Conservation (phyloP, 2,113 vertebrate species). For the Cathartes aura region DNA sequence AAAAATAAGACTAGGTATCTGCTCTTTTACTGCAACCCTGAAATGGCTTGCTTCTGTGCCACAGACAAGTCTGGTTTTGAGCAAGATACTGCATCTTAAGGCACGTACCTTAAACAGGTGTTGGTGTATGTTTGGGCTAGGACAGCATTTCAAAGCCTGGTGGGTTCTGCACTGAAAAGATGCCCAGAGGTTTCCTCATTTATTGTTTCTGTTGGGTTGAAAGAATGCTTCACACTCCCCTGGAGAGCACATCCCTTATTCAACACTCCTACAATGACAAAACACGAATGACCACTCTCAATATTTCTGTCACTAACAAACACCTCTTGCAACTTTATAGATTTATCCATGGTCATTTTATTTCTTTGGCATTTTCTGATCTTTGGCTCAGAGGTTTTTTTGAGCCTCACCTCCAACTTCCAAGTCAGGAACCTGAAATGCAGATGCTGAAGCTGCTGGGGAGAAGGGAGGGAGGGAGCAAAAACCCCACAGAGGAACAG, state of each 20-base stretch:
- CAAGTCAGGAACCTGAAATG: background rate
- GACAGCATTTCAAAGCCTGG: background rate
- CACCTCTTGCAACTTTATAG: background rate
- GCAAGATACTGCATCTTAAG: no score
- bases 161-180: background rate
- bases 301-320: background rate
- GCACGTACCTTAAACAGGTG: fast-evolving
- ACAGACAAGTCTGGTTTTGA: background rate
- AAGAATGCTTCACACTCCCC: background rate
- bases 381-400: background rate
- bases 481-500: background rate
- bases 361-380: background rate
- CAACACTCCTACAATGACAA: fast-evolving
- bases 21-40: background rate
- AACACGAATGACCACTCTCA: fast-evolving
- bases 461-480: background rate
- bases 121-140: background rate
- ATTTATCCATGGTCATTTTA: background rate
- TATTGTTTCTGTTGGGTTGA: background rate
- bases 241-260: background rate
- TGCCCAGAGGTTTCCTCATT: background rate
- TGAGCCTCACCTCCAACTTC: background rate
- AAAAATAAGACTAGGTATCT: background rate
- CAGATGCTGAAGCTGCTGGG: background rate
- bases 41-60: background rate